A percentile compares a stretch with the other conserved stretches of the same genome.
These are phyloP conservation scores for Micrasema minimum DNA, from an alignment of 1,140 invertebrate species.

Conservation along the genomic window DNA sequence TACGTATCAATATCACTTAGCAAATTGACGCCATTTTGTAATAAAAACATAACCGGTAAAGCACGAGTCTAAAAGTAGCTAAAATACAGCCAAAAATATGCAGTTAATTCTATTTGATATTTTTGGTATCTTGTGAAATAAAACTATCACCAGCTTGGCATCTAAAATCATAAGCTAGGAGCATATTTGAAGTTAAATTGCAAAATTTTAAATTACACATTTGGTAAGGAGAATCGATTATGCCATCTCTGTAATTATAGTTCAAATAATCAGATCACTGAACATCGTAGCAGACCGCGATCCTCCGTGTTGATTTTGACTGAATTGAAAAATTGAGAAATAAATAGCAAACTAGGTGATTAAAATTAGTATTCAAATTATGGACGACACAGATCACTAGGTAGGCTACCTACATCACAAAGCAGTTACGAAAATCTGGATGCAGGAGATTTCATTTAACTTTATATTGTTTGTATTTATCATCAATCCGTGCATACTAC, in stretches of 20 bases:
- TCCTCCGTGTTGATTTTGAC: not conserved
- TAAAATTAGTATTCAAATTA: not conserved
- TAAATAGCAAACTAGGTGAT: too few relatives aligned
- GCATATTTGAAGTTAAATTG: not conserved
- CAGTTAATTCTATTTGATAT: too few relatives aligned
- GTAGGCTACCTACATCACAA: not conserved
- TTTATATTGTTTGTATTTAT: constrained; percentile 15
- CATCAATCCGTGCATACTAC: constrained; percentile 21
- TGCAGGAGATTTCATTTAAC: constrained; percentile 34
- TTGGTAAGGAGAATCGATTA: constrained; percentile 1
- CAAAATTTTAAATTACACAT: constrained; percentile 13
- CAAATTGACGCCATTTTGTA: too few relatives aligned
- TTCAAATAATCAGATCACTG: constrained; percentile 13
- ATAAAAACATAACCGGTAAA: too few relatives aligned
- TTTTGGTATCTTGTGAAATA: too few relatives aligned
- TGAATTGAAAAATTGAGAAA: too few relatives aligned
- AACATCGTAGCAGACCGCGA: constrained; percentile 1
- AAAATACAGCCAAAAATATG: too few relatives aligned
- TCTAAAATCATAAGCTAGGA: too few relatives aligned
- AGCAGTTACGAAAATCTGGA: constrained; percentile 20
- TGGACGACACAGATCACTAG: not conserved
- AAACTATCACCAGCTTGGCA: too few relatives aligned
- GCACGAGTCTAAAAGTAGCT: too few relatives aligned
- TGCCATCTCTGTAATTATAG: not conserved
- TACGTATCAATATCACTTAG: too few relatives aligned